Percentiles rank a stretch among this genome's conserved stretches.
phyloP scores from a whole-genome alignment of 2,797 vertebrate genomes.

The Crax fasciolata region DNA sequence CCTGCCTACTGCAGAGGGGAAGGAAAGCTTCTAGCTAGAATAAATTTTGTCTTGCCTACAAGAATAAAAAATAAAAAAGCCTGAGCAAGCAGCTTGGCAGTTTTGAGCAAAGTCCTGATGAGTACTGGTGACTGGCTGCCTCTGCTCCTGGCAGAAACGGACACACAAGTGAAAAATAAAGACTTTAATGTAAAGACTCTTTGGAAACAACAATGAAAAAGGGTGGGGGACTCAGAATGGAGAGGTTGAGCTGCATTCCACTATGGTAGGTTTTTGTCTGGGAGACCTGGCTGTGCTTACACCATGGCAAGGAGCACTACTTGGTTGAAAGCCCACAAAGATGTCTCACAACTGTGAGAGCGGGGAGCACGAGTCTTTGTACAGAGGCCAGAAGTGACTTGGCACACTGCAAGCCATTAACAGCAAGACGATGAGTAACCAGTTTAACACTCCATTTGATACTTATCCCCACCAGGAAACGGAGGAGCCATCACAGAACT shows the following conservation, averaged over 20 bases:
- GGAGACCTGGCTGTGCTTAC: background rate
- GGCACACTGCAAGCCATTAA: constrained; percentile 4
- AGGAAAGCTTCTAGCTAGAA: background rate
- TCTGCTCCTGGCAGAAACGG: background rate
- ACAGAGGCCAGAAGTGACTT: background rate
- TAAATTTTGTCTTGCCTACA: background rate
- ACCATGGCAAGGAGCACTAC: background rate
- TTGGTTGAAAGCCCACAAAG: constrained; percentile 9
- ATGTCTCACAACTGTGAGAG: background rate
- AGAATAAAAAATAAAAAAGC: background rate
- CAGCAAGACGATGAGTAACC: background rate
- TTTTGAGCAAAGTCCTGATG: background rate
- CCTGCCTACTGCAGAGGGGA: background rate
- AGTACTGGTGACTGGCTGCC: background rate
- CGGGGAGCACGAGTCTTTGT: background rate
- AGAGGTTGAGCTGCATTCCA: constrained; percentile 19
- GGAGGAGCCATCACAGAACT: background rate
- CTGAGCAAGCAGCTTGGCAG: background rate
- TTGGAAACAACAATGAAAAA: constrained; percentile 26
- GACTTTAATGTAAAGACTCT: constrained; percentile 73
- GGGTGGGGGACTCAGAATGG: background rate
- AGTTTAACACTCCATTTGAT: background rate
- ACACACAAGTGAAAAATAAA: constrained; percentile 68
- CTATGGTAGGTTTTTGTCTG: background rate
- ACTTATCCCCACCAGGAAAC: background rate